These are phyloP conservation scores for Campylomormyrus numenius DNA, from an alignment of 2,113 vertebrate genomes.

Conservation along the genomic window DNA sequence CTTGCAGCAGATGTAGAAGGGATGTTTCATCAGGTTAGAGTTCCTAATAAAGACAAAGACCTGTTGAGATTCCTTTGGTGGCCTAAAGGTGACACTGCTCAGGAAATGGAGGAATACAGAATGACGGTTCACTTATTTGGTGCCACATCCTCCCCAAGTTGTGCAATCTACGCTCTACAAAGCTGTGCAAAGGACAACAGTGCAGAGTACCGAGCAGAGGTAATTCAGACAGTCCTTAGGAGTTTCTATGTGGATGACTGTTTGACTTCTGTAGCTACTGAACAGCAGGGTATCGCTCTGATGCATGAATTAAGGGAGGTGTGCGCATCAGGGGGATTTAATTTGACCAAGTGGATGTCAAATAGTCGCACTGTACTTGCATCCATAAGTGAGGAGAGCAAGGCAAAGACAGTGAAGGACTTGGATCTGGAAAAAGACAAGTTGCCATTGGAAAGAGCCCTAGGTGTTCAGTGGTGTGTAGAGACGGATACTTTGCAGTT, in stretches of 20 bases:
- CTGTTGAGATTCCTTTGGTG: not conserved
- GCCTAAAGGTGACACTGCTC: slow-evolving; percentile 15
- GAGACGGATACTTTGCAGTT: not conserved
- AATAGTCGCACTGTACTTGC: not conserved
- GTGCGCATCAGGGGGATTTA: not conserved
- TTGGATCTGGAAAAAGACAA: not conserved
- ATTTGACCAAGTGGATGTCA: not conserved
- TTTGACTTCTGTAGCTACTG: not conserved
- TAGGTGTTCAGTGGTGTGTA: not conserved
- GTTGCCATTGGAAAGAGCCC: not conserved
- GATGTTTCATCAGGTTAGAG: too few species aligned
- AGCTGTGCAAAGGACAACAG: too few species aligned
- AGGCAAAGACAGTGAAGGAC: not conserved
- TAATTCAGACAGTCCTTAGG: not conserved
- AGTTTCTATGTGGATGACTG: slow-evolving; percentile 12
- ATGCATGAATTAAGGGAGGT: not conserved
- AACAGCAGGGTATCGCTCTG: not conserved
- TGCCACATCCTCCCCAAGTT: not conserved
- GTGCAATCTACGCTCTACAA: not conserved
- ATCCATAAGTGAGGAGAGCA: not conserved
- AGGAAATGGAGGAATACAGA: slow-evolving; percentile 5
- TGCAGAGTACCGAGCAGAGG: not conserved
- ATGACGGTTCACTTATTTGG: slow-evolving; percentile 25
- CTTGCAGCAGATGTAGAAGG: too few species aligned
- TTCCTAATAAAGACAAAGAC: too few species aligned